Evolutionary conservation across 2,888 invertebrate genomes (phyloP).

Genomic region (Ypsolopha scabrella): DNA sequence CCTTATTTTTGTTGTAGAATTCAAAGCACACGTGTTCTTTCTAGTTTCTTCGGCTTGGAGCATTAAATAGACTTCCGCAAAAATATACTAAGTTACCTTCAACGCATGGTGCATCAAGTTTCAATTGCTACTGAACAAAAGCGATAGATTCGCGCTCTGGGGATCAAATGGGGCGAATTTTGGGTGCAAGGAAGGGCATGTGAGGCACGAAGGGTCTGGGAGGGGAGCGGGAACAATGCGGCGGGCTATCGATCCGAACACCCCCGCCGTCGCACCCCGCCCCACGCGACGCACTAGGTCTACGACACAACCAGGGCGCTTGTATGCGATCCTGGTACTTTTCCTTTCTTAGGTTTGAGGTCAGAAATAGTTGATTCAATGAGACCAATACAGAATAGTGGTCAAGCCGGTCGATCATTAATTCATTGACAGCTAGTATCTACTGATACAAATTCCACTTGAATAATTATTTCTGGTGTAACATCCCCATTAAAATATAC

Average conservation of each 20-base stretch:
- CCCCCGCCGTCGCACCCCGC: constrained; percentile 30
- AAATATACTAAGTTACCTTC: background rate
- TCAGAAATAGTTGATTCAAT: background rate
- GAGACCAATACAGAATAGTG: too few species aligned
- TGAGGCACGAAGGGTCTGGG: constrained; percentile 26
- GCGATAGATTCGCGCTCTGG: constrained; percentile 57
- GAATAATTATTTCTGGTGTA: too few species aligned
- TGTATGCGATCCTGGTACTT: constrained; percentile 56
- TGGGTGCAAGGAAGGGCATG: constrained; percentile 40
- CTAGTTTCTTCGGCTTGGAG: background rate
- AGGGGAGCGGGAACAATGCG: constrained; percentile 59
- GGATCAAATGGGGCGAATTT: constrained; percentile 65
- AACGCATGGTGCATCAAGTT: constrained; percentile 36
- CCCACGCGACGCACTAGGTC: constrained; percentile 42
- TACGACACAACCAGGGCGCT: constrained; percentile 22
- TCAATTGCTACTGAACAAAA: constrained; percentile 46
- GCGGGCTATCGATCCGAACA: constrained; percentile 61
- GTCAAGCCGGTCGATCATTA: too few species aligned
- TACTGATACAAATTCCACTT: too few species aligned
- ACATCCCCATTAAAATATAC: too few species aligned
- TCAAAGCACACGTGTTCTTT: background rate
- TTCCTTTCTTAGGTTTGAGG: constrained; percentile 37
- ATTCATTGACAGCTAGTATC: too few species aligned
- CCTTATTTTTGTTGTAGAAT: background rate
- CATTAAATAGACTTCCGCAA: background rate